phyloP scores from a whole-genome alignment of 2,113 vertebrate genomes.

The Prionailurus bengalensis region DNA sequence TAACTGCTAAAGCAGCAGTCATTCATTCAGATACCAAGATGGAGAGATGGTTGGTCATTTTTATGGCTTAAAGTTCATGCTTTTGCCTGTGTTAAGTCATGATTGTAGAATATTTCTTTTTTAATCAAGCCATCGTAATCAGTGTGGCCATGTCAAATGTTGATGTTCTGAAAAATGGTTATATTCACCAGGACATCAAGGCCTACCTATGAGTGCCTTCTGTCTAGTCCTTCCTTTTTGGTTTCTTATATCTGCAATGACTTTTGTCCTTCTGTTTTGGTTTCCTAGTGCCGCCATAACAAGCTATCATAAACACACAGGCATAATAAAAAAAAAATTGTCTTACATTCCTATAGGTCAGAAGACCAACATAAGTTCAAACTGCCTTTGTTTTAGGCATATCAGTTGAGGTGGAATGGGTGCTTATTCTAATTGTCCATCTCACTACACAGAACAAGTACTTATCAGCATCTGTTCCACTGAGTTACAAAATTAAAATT shows the following conservation, averaged over 20 bases:
- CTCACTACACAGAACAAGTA: neutral
- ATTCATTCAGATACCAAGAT: neutral
- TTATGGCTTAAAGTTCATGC: neutral
- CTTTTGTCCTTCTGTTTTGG: neutral
- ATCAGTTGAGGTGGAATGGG: neutral
- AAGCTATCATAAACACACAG: neutral
- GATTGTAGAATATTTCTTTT: neutral
- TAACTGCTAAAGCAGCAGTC: neutral
- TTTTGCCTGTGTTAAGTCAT: neutral
- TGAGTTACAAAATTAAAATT: constrained; percentile 1
- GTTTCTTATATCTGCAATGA: neutral
- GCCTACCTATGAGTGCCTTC: neutral
- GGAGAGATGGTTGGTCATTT: neutral
- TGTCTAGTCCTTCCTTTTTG: neutral
- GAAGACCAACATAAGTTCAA: neutral
- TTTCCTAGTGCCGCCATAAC: neutral
- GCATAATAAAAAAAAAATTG: neutral
- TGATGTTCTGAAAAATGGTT: neutral
- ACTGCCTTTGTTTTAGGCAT: neutral
- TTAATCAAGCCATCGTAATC: too few species aligned
- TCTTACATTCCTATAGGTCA: neutral
- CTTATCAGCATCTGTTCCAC: neutral
- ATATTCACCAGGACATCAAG: neutral
- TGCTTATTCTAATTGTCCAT: neutral
- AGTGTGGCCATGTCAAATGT: neutral